Base-by-base conservation (phyloP, 2,888 invertebrate species). In the Polylopha cassiicola region DNA sequence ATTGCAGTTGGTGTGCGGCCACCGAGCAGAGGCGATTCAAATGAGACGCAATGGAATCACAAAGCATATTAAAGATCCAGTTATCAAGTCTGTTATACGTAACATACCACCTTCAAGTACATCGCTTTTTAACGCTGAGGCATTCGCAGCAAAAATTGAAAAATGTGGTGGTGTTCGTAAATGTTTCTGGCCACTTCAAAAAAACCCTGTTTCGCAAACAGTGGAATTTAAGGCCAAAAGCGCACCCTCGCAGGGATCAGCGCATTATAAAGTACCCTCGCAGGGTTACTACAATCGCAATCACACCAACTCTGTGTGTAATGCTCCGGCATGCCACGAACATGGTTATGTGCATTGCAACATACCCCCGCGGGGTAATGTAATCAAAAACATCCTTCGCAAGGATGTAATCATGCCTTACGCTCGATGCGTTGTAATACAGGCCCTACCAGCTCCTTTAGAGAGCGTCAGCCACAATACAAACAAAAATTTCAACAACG, bases 81-180 rank as follows among this genome's bases (percentile, higher is more conserved):
- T n/a, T n/a, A n/a, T n/a, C n/a, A n/a, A n/a, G n/a, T n/a, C n/a
- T n/a, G n/a, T n/a, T n/a, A n/a, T n/a, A n/a, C 30, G 30, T 3
- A 21, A 21, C 8, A 30, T 30, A 2, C 30, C 30, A 2, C 30
- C 30, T 1, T 30, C 30, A 4, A 8, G n/a, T 1, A 14, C 30
- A 13, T 20, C 30, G 10, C 13, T 28, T 1, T 28, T 17, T 14
- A 9, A 28, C 27, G 8, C 15, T 2, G 26, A 26, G 8, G 6
- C 5, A 10, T 18, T 29, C 11, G 3, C 28, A 9, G 17, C 28
- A 3, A 11, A 6, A 6, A 30, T 30, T 30, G 29, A 18, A n/a
- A 10, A 30, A 20, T n/a, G 20, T 30, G 27, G 27, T 9, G 27
- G 27, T 28, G 16, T n/a, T n/a, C n/a, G n/a, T n/a, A n/a, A n/a